Conservation (phyloP, 2,113 vertebrate species). For the Leucoraja erinaceus region DNA sequence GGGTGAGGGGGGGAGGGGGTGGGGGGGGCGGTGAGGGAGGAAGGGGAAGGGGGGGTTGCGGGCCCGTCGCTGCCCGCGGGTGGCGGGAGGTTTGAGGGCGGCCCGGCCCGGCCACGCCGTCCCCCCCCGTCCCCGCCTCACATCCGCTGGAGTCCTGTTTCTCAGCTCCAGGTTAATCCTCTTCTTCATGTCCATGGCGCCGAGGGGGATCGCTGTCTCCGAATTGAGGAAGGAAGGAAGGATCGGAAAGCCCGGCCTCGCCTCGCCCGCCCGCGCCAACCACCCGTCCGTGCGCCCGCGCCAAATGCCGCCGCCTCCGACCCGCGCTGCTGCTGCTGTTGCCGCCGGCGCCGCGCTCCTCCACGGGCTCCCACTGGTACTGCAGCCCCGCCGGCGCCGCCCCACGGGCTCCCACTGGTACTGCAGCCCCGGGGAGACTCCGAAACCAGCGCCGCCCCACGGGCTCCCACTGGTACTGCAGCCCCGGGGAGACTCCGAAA, state of each 20-base stretch:
- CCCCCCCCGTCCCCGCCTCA: slow-evolving; percentile 43
- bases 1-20: too few species aligned
- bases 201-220: too few species aligned
- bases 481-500: too few species aligned
- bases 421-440: neutral
- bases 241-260: slow-evolving; percentile 41
- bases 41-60: too few species aligned
- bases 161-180: neutral
- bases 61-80: too few species aligned
- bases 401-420: neutral
- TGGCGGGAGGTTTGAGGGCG: neutral
- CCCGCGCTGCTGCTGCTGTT: neutral
- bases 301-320: neutral
- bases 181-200: neutral
- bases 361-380: neutral
- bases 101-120: slow-evolving; percentile 45
- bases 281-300: slow-evolving; percentile 30
- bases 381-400: too few species aligned
- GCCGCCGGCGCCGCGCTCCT: neutral
- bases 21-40: neutral
- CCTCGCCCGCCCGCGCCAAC: neutral
- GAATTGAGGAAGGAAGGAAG: neutral
- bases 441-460: neutral
- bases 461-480: neutral
- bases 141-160: neutral